Evolutionary conservation across 1,140 invertebrate genomes (phyloP).

Genomic region (Megalopta genalis): DNA sequence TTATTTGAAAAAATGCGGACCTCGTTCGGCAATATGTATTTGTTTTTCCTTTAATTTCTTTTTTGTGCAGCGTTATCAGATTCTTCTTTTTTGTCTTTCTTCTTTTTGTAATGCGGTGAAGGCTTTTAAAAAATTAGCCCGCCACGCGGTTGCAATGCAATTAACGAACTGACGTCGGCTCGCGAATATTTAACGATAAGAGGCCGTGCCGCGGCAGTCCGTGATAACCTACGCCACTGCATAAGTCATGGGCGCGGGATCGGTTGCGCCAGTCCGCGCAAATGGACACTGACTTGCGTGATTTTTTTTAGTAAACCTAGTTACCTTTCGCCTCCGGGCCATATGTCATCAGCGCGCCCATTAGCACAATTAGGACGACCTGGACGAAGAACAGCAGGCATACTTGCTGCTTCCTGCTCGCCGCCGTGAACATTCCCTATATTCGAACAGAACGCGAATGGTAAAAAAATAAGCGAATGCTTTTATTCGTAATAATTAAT

Average conservation of each 20-base stretch:
- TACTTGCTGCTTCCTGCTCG: slow-evolving; percentile 64
- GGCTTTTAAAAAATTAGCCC: too few species aligned
- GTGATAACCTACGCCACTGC: slow-evolving; percentile 9
- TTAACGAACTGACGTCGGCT: background rate
- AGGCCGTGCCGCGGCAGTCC: too few species aligned
- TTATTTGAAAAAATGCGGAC: too few species aligned
- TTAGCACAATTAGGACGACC: slow-evolving; percentile 72
- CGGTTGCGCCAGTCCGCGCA: background rate
- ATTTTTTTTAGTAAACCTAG: slow-evolving; percentile 66
- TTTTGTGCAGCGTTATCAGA: too few species aligned
- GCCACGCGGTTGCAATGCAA: background rate
- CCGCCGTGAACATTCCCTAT: slow-evolving; percentile 56
- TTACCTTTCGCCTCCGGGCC: slow-evolving; percentile 69
- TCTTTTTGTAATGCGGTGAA: too few species aligned
- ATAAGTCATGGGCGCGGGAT: background rate
- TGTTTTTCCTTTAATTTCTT: too few species aligned
- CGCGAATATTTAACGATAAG: slow-evolving; percentile 13
- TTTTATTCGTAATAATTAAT: too few species aligned
- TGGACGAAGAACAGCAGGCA: slow-evolving; percentile 71
- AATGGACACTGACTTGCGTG: slow-evolving; percentile 58
- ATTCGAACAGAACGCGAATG: background rate
- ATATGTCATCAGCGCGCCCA: slow-evolving; percentile 71
- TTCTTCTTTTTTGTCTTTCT: too few species aligned
- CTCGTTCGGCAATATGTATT: too few species aligned
- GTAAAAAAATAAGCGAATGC: background rate